These are phyloP conservation scores for Neoscelio sp. DNA, from an alignment of 2,888 invertebrate species.

Conservation along the genomic window DNA sequence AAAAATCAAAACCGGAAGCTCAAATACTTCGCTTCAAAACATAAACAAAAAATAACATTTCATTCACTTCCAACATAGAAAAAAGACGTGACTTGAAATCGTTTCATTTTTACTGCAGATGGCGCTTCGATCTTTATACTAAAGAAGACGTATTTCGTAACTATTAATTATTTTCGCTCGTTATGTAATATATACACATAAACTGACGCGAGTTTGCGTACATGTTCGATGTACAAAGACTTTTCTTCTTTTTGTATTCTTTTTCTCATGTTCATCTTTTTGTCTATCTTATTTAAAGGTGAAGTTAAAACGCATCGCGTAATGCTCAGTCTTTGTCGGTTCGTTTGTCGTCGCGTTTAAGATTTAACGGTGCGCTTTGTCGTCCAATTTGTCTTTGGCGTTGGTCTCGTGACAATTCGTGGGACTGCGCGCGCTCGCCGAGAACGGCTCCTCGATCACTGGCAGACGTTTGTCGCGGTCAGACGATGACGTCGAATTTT, in stretches of 20 bases:
- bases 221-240: constrained; percentile 47
- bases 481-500: constrained; percentile 74
- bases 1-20: not conserved
- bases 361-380: constrained; percentile 71
- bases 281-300: not conserved
- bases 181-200: constrained; percentile 7
- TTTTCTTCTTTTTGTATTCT: constrained; percentile 4
- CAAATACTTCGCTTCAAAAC: too few relatives aligned
- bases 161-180: not conserved
- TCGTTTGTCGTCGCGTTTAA: constrained; percentile 19
- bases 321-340: constrained; percentile 71
- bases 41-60: too few relatives aligned
- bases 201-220: constrained; percentile 5
- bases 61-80: too few relatives aligned
- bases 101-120: too few relatives aligned
- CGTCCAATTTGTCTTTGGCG: constrained; percentile 68
- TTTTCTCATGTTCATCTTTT: not conserved
- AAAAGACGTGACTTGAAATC: too few relatives aligned
- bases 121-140: not conserved
- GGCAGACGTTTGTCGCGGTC: constrained; percentile 79
- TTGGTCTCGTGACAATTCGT: constrained; percentile 60
- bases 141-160: constrained; percentile 12
- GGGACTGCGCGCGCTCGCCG: constrained; percentile 12
- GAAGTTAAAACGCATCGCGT: not conserved
- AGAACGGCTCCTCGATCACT: constrained; percentile 75